Conservation (phyloP, 2,113 vertebrate genomes). For the Pomatostomus ruficeps region DNA sequence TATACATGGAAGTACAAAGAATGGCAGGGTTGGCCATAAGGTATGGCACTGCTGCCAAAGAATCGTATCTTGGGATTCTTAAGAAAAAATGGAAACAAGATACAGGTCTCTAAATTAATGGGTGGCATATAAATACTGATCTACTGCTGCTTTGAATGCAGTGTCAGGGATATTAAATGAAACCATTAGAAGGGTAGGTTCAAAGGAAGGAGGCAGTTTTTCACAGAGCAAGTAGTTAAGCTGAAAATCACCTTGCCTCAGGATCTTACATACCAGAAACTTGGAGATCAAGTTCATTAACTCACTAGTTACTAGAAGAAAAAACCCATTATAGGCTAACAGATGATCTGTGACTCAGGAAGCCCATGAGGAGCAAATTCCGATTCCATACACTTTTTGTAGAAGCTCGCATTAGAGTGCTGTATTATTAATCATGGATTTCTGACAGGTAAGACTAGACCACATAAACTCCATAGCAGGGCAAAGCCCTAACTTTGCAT, state of each 20-base stretch:
- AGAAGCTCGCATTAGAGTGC: background rate
- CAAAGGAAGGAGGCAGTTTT: background rate
- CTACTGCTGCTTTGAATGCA: background rate
- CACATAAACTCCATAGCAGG: background rate
- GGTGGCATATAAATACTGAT: background rate
- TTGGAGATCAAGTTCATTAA: background rate
- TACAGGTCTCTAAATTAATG: background rate
- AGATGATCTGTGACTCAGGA: background rate
- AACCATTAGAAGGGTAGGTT: background rate
- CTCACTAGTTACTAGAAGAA: background rate
- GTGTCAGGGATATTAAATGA: background rate
- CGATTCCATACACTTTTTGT: background rate
- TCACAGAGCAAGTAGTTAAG: background rate
- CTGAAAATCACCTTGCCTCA: background rate
- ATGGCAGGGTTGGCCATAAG: background rate
- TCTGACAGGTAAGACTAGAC: background rate
- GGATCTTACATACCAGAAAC: background rate
- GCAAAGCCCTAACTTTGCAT: background rate
- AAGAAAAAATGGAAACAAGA: background rate
- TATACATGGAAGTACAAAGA: background rate
- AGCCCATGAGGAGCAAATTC: background rate
- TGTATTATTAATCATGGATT: background rate
- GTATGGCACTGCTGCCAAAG: background rate
- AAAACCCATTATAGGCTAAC: background rate
- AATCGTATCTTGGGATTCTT: background rate